These are phyloP conservation scores for Chiloscyllium plagiosum DNA, from an alignment of 2,113 vertebrate genomes.

Conservation along the genomic window DNA sequence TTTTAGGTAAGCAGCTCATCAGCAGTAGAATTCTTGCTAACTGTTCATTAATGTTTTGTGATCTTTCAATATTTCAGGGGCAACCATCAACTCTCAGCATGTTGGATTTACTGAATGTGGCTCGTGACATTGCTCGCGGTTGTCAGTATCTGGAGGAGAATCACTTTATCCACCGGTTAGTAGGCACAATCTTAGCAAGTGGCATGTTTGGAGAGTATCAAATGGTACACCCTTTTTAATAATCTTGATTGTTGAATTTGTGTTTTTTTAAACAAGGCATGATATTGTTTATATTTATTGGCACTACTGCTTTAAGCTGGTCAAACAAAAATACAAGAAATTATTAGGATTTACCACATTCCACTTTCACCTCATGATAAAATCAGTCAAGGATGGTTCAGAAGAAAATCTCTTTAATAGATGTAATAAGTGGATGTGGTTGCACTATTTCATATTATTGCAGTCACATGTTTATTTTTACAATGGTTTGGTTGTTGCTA, in stretches of 20 bases:
- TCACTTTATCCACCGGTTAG: slow-evolving; percentile 95
- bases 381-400: background rate
- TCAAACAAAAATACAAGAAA: background rate
- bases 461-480: background rate
- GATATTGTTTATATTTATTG: background rate
- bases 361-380: background rate
- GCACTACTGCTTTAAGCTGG: background rate
- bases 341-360: background rate
- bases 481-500: background rate
- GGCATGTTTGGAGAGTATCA: background rate
- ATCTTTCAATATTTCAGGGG: slow-evolving; percentile 64
- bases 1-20: background rate
- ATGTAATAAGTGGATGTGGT: background rate
- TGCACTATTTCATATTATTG: background rate
- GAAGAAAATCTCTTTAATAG: background rate
- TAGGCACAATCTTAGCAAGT: background rate
- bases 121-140: slow-evolving; percentile 89
- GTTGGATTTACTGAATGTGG: slow-evolving; percentile 89
- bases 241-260: background rate
- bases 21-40: slow-evolving; percentile 14
- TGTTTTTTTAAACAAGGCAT: background rate
- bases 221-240: background rate
- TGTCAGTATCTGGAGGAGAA: slow-evolving; percentile 97
- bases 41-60: slow-evolving; percentile 40
- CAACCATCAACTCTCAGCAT: slow-evolving; percentile 87